Evolutionary conservation across 1,140 invertebrate species (phyloP).

Genomic region (Megathymus violae): DNA sequence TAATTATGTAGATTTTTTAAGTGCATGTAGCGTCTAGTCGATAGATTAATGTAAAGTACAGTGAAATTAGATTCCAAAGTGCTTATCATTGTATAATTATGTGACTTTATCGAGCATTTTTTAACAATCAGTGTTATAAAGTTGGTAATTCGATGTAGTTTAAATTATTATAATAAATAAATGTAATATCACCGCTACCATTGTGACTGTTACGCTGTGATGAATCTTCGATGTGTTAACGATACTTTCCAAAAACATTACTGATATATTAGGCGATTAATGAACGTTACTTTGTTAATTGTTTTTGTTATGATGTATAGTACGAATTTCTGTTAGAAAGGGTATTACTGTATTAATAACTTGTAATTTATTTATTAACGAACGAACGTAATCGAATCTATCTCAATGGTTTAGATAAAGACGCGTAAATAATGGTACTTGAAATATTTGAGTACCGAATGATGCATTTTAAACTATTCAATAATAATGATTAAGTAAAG

Average conservation of each 20-base stretch:
- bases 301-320: constrained; percentile 35
- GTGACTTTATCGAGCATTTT: constrained; percentile 48
- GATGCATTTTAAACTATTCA: constrained; percentile 77
- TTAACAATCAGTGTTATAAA: constrained; percentile 54
- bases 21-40: constrained; percentile 74
- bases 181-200: constrained; percentile 34
- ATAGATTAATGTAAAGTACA: constrained; percentile 68
- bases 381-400: constrained; percentile 54
- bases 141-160: constrained; percentile 47
- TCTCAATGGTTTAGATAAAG: constrained; percentile 74
- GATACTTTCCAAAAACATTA: constrained; percentile 20
- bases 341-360: constrained; percentile 49
- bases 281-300: constrained; percentile 27
- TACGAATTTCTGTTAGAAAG: constrained; percentile 53
- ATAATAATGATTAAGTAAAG: constrained; percentile 60
- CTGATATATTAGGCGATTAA: constrained; percentile 16
- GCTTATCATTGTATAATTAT: constrained; percentile 69
- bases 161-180: constrained; percentile 37
- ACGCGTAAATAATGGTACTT: constrained; percentile 64
- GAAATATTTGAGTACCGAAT: constrained; percentile 51
- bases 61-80: constrained; percentile 73
- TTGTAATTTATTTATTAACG: constrained; percentile 49
- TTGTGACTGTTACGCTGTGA: constrained; percentile 32
- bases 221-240: constrained; percentile 20
- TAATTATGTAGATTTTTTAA: constrained; percentile 84